Evolutionary conservation across 1,140 invertebrate genomes (phyloP).

Genomic region (Megalonaias nervosa): DNA sequence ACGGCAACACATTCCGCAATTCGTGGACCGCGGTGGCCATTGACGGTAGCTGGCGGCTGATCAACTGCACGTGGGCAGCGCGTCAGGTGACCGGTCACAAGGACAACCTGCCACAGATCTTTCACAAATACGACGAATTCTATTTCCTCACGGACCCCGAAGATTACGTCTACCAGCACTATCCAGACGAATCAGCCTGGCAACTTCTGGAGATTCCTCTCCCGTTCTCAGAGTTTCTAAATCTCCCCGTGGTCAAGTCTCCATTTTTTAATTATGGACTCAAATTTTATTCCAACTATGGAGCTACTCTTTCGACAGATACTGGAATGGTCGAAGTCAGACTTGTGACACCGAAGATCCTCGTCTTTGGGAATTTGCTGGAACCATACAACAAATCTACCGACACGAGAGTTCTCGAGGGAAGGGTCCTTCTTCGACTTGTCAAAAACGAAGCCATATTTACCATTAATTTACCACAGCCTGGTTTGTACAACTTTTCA

Average conservation of each 20-base stretch:
- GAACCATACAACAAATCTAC: slow-evolving; percentile 58
- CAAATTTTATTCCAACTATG: slow-evolving; percentile 61
- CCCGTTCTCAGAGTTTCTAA: slow-evolving; percentile 74
- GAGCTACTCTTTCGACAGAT: slow-evolving; percentile 58
- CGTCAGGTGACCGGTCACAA: slow-evolving; percentile 68
- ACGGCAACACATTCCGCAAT: slow-evolving; percentile 87
- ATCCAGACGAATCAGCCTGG: slow-evolving; percentile 74
- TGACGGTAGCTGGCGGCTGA: slow-evolving; percentile 65
- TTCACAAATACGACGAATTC: slow-evolving; percentile 70
- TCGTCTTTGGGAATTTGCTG: slow-evolving; percentile 61
- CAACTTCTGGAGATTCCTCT: slow-evolving; percentile 74
- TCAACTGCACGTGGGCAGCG: slow-evolving; percentile 74
- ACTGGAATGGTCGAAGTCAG: slow-evolving; percentile 66
- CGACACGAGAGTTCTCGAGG: slow-evolving; percentile 53
- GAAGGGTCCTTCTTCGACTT: slow-evolving; percentile 59
- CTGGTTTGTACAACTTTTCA: slow-evolving; percentile 67
- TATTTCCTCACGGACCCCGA: slow-evolving; percentile 76
- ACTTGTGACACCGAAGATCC: slow-evolving; percentile 60
- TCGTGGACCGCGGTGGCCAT: slow-evolving; percentile 68
- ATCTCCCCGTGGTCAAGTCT: slow-evolving; percentile 71
- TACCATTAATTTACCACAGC: slow-evolving; percentile 59
- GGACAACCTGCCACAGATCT: slow-evolving; percentile 62
- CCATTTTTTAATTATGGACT: slow-evolving; percentile 69
- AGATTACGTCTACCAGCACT: slow-evolving; percentile 75
- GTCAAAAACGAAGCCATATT: slow-evolving; percentile 67